phyloP scores from a whole-genome alignment of 2,888 invertebrate genomes.

The Lepidochrysops patricia region DNA sequence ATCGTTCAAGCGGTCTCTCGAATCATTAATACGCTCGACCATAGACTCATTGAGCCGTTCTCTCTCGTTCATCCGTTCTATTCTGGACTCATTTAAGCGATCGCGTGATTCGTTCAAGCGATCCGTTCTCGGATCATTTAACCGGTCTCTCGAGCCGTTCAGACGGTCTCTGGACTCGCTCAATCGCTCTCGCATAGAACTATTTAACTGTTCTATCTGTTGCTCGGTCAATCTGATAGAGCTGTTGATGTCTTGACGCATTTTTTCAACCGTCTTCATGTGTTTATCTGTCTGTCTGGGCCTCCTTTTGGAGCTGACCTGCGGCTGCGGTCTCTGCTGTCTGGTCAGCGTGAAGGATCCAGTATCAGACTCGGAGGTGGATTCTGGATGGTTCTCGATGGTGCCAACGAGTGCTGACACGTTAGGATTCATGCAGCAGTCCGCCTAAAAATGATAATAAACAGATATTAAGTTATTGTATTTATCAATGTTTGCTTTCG shows the following conservation, averaged over 20 bases:
- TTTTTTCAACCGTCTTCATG: conserved; percentile 44
- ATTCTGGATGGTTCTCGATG: conserved; percentile 66
- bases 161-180: conserved; percentile 33
- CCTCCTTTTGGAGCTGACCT: conserved; percentile 56
- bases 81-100: conserved; percentile 32
- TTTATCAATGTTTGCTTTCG: too few relatives aligned
- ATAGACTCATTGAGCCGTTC: conserved; percentile 29
- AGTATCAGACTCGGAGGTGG: conserved; percentile 65
- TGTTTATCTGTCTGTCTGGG: conserved; percentile 51
- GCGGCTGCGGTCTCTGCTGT: conserved; percentile 61
- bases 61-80: conserved; percentile 23
- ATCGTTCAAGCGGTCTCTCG: conserved; percentile 34
- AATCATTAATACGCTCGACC: conserved; percentile 23
- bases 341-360: conserved; percentile 62
- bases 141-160: conserved; percentile 30
- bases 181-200: conserved; percentile 32
- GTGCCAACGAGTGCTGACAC: conserved; percentile 65
- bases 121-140: conserved; percentile 35
- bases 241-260: conserved; percentile 38
- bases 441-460: conserved; percentile 49
- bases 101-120: conserved; percentile 30
- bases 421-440: conserved; percentile 61
- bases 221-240: conserved; percentile 38
- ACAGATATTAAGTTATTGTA: too few relatives aligned
- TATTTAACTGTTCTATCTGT: conserved; percentile 38